A percentile compares a stretch with the other conserved stretches of the same genome.
These are phyloP conservation scores for Scolopax rusticola DNA, from an alignment of 2,797 vertebrate species.

Conservation along the genomic window DNA sequence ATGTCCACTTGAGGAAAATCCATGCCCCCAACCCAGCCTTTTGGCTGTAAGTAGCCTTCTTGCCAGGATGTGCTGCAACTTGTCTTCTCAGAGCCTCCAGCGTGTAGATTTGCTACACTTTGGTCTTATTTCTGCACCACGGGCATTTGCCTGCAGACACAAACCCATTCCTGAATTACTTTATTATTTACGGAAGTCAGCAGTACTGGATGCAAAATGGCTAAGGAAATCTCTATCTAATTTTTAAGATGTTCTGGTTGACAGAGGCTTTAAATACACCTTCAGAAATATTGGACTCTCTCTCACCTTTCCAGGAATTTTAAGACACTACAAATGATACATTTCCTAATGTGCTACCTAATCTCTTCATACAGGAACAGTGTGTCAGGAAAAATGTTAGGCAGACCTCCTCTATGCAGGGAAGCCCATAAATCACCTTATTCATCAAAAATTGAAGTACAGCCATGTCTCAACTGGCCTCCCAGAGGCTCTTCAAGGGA, in stretches of 20 bases:
- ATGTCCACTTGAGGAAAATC: neutral
- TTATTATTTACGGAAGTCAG: neutral
- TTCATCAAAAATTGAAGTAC: neutral
- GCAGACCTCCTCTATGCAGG: neutral
- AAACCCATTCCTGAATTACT: neutral
- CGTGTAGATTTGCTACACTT: neutral
- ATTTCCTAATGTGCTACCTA: neutral
- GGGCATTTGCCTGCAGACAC: neutral
- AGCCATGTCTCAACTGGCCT: neutral
- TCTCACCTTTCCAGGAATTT: neutral
- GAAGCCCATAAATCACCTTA: neutral
- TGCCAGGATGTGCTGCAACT: neutral
- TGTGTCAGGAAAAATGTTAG: neutral
- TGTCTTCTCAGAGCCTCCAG: neutral
- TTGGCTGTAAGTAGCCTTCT: neutral
- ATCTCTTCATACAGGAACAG: neutral
- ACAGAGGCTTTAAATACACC: neutral
- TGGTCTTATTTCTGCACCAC: neutral
- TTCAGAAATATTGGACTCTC: neutral
- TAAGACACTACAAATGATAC: neutral
- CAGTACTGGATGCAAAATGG: neutral
- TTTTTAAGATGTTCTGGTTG: neutral
- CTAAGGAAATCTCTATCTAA: neutral
- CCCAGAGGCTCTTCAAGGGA: neutral
- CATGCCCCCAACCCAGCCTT: neutral